Percentiles rank a stretch among this genome's conserved stretches.
Conservation (phyloP, 1,140 invertebrate species). For the Nasonia giraulti region DNA sequence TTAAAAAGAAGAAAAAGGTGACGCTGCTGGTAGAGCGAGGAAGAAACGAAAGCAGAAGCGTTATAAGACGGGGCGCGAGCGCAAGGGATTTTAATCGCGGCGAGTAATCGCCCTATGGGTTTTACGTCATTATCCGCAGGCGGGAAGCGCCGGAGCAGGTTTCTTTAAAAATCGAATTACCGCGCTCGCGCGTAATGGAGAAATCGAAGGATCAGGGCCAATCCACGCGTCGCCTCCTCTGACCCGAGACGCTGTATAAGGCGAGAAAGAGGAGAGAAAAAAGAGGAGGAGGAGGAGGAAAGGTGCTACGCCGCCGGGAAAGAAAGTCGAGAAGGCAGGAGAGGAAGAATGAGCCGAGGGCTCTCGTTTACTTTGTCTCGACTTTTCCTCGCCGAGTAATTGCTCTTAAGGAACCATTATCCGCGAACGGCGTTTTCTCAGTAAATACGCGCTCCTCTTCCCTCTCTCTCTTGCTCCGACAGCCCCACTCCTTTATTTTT, state of each 20-base stretch:
- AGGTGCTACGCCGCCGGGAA: neutral
- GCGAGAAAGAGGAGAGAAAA: neutral
- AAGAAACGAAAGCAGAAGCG: neutral
- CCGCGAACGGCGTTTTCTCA: slow-evolving; percentile 49
- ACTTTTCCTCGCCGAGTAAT: slow-evolving; percentile 51
- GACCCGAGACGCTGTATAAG: neutral
- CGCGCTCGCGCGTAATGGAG: slow-evolving; percentile 25
- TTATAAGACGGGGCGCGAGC: neutral
- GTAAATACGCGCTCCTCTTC: slow-evolving; percentile 41
- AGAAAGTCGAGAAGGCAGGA: slow-evolving; percentile 27
- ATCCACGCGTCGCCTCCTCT: neutral
- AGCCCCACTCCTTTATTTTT: slow-evolving; percentile 38
- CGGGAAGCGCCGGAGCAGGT: neutral
- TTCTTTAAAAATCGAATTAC: slow-evolving; percentile 58
- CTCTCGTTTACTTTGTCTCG: slow-evolving; percentile 47
- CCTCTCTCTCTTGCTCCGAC: neutral
- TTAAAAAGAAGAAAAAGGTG: neutral
- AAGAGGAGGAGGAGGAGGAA: neutral
- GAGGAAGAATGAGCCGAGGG: slow-evolving; percentile 26
- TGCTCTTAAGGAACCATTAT: slow-evolving; percentile 51
- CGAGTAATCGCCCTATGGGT: slow-evolving; percentile 29
- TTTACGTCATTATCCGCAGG: slow-evolving; percentile 47
- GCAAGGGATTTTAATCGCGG: slow-evolving; percentile 18
- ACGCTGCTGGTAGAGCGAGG: too few relatives aligned
- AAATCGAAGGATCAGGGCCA: slow-evolving; percentile 40